Conservation (phyloP, 92 coral and sea anemone species). For the Pocillopora meandrina region DNA sequence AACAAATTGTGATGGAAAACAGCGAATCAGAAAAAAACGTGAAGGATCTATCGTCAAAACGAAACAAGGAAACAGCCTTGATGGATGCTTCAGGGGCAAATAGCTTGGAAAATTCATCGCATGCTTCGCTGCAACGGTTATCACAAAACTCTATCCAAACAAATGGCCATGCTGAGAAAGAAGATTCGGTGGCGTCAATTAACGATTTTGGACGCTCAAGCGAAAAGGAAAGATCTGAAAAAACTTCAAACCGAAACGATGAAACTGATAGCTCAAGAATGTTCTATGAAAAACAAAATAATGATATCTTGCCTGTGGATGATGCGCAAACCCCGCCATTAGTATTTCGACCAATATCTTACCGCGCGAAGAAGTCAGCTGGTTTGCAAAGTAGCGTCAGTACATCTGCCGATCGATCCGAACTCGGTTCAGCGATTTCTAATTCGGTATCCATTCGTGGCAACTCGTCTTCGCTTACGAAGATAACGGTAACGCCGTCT, state of each 20-base stretch:
- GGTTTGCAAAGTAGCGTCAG: background rate
- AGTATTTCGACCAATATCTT: constrained; percentile 34
- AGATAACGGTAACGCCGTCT: constrained; percentile 36
- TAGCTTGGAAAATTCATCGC: background rate
- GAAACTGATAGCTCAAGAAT: constrained; percentile 15
- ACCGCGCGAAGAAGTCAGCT: constrained; percentile 18
- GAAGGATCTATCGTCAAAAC: background rate
- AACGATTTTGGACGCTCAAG: background rate
- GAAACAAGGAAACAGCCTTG: background rate
- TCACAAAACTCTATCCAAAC: background rate
- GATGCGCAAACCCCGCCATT: background rate
- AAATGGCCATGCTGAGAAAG: background rate
- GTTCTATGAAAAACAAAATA: background rate
- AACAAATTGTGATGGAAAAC: background rate
- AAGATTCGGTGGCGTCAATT: background rate
- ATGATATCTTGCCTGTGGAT: background rate
- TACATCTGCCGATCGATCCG: constrained; percentile 4
- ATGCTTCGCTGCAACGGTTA: background rate
- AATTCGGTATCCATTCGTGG: constrained; percentile 48
- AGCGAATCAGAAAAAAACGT: background rate
- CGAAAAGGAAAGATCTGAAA: background rate
- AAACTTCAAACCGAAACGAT: background rate
- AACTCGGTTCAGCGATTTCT: constrained; percentile 18
- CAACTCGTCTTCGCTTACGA: constrained; percentile 31
- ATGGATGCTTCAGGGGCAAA: background rate